These are phyloP conservation scores for Psilopogon haemacephalus DNA, from an alignment of 2,113 vertebrate species.

Conservation along the genomic window DNA sequence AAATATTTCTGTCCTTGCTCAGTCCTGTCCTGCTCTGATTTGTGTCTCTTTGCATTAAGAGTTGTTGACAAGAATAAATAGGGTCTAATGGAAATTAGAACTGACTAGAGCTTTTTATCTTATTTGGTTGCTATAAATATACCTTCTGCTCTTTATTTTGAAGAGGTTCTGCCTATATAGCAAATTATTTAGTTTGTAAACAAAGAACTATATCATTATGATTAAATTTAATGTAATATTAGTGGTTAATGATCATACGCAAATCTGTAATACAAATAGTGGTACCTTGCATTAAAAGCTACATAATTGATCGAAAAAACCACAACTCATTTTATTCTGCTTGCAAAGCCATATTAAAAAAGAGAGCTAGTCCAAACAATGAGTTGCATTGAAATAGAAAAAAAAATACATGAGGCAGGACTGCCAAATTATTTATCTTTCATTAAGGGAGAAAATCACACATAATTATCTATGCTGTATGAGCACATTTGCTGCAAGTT, in stretches of 20 bases:
- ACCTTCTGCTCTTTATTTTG: conserved; percentile 32
- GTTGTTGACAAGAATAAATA: not conserved
- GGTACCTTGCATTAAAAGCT: conserved; percentile 23
- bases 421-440: conserved; percentile 74
- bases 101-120: not conserved
- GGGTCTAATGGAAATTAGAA: conserved; percentile 10
- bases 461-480: conserved; percentile 68
- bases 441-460: conserved; percentile 71
- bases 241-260: conserved; percentile 30
- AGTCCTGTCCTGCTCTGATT: not conserved
- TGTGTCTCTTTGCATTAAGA: not conserved
- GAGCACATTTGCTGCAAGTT: conserved; percentile 56
- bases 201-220: conserved; percentile 37
- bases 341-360: conserved; percentile 3
- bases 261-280: conserved; percentile 21
- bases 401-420: conserved; percentile 51
- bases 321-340: not conserved
- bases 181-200: conserved; percentile 52
- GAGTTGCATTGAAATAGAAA: conserved; percentile 54
- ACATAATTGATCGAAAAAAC: conserved; percentile 45
- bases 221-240: conserved; percentile 29
- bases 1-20: not conserved
- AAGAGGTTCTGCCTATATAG: conserved; percentile 26
- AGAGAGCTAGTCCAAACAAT: conserved; percentile 44
- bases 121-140: conserved; percentile 28